Base-by-base conservation (phyloP, 35 echinoderm and acorn worm genomes). In the Lytechinus variegatus region DNA sequence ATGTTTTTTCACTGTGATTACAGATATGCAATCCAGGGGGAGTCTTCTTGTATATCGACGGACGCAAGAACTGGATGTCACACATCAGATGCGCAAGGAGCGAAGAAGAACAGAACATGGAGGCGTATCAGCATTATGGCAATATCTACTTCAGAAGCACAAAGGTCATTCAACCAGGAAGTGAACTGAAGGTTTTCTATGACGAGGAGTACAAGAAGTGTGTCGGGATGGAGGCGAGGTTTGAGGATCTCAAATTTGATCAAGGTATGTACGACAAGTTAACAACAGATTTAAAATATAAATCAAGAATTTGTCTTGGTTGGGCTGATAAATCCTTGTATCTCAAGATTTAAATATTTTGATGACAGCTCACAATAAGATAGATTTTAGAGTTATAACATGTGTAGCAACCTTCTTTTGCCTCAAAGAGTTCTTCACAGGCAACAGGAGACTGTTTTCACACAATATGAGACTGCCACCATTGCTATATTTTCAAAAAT, bases 81-180 rank as follows among this genome's bases (percentile, higher is more conserved):
- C 54, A 57, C 11, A 8, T 93, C 4, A 33, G 54, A 57, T 93
- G 92, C 52, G 92, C 92, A 27, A 29, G 53, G 14, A 93, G 55
- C n/a, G 55, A 55, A 27, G 92, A 93, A 54, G 92, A 93, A 27
- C 92, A 93, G 54, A 93, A 93, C 27, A 33, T 93, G 55, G 92
- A 93, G 57, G 92, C 92, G 7, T 27, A 53, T 28, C 92, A 93
- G 92, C 21, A 55, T 57, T 57, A 55, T 24, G 92, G 92, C 27
- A 54, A 93, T 57, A 93, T 93, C 92, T 93, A 57, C 92, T 93
- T 93, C 92, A 9, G 92, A 10, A 57, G n/a, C 92, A 93, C 92
- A 57, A 93, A 93, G n/a, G 54, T 55, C 12, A 93, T 93, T 57
- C n/a, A 93, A 57, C 92, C 92, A 57, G 92, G 92, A 27, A 93